phyloP scores from a whole-genome alignment of 2,797 vertebrate species.

The Acropternis orthonyx region DNA sequence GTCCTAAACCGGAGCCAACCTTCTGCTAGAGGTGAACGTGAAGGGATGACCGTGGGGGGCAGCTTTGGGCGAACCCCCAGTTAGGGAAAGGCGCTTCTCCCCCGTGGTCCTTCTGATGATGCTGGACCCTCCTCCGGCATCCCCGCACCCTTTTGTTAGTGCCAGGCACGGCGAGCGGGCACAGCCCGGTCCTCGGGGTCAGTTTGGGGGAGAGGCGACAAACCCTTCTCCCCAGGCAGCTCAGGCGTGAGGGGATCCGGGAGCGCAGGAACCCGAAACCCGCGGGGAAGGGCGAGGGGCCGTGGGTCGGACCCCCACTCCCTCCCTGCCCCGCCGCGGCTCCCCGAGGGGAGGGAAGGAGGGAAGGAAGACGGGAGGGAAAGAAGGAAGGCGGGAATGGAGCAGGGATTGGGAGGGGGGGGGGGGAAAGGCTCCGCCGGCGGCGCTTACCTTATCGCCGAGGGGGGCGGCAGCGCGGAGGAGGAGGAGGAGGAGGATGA shows the following conservation, averaged over 20 bases:
- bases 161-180: background rate
- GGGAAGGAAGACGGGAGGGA: background rate
- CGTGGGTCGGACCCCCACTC: background rate
- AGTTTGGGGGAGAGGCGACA: accelerated
- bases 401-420: no score
- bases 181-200: background rate
- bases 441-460: slow-evolving; percentile 65
- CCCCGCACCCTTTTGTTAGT: background rate
- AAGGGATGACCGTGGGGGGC: background rate
- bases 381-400: background rate
- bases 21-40: background rate
- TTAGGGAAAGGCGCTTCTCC: background rate
- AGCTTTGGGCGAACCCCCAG: background rate
- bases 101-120: background rate
- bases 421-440: background rate
- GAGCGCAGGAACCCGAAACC: background rate
- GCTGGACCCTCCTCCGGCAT: background rate
- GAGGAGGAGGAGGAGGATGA: background rate
- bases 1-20: background rate
- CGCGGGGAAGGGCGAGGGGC: background rate
- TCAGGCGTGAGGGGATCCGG: accelerated
- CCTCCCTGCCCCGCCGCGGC: background rate
- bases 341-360: background rate
- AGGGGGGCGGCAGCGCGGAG: slow-evolving; percentile 33
- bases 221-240: background rate